Conservation (phyloP, 2,113 vertebrate genomes). For the Podilymbus podiceps region DNA sequence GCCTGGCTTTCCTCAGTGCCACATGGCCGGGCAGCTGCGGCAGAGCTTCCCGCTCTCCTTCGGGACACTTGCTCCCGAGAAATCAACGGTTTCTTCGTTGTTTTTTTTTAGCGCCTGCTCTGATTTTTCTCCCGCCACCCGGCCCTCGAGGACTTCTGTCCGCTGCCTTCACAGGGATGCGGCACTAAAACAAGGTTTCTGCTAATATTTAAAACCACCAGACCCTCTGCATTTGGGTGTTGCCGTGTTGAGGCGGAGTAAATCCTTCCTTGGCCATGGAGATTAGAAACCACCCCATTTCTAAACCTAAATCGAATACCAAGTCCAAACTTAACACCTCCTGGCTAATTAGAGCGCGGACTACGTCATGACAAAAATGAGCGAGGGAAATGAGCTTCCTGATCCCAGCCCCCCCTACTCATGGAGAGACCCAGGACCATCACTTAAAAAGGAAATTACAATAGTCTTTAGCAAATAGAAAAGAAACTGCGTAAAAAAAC, state of each 20-base stretch:
- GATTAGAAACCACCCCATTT: background rate
- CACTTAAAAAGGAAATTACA: background rate
- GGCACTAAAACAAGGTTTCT: background rate
- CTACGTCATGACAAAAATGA: rapidly evolving
- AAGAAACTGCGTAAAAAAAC: background rate
- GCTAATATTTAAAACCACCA: rapidly evolving
- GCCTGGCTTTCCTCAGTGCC: rapidly evolving
- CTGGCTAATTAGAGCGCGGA: background rate
- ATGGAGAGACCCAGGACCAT: rapidly evolving
- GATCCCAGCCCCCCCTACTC: rapidly evolving
- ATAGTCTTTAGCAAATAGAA: background rate
- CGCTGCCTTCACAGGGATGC: too few relatives aligned
- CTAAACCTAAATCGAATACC: background rate
- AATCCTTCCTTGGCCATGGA: background rate
- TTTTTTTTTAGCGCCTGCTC: too few relatives aligned
- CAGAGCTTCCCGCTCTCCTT: rapidly evolving
- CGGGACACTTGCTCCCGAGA: rapidly evolving
- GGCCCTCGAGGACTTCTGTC: rapidly evolving
- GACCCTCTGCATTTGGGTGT: rapidly evolving
- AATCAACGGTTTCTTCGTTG: rapidly evolving
- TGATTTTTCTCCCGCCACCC: too few relatives aligned
- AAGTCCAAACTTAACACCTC: background rate
- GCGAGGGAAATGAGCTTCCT: background rate
- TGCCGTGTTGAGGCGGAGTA: rapidly evolving
- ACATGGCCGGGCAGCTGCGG: rapidly evolving